Base-by-base conservation (phyloP, 2,797 vertebrate genomes). In the Hirundo rustica region DNA sequence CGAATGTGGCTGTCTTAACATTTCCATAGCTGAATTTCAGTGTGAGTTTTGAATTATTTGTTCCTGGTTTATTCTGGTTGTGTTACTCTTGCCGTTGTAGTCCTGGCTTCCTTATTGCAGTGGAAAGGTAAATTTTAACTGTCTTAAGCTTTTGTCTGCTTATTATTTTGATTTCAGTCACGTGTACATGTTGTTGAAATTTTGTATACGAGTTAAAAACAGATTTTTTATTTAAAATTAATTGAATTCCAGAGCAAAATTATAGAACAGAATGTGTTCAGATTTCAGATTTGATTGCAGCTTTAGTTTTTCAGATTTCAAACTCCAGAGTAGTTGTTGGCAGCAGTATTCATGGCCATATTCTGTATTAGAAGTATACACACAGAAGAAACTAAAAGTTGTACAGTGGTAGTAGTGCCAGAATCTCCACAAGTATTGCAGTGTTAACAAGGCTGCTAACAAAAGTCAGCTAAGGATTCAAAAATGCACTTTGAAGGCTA, bases 1-100 rank as follows among this genome's bases (percentile, higher is more conserved):
- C 3, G 2, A 57, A 57, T 70, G 61, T 51, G 45, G 34, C 11
- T 8, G 16, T 10, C 7, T 27, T 54, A 75, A 68, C 0, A 0
- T 70, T 74, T 32, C 57, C 29, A 18, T 0, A 17, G 47, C 23
- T 84, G 40, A 65, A 53, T 67, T 85, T 57, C 26, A 38, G 7
- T 42, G 5, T 47, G 57, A 5, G 2, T 30, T 85, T 85, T 67
- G 6, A 42, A 26, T 32, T 76, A 6, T 2, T 40, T 71, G 25
- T 62, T 76, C 13, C 38, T 72, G 7, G 3, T 70, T 78, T 67
- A 42, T 34, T 77, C 54, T 86, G 21, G 11, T 62, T 58, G 8
- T 51, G 12, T 66, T 79, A 67, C 40, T 89, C 36, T 45, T 66
- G 5, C 26, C 20, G 8, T 76, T 8, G 1, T 16, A 11, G 44